phyloP scores from a whole-genome alignment of 2,888 invertebrate genomes.

The Bellardia bayeri region DNA sequence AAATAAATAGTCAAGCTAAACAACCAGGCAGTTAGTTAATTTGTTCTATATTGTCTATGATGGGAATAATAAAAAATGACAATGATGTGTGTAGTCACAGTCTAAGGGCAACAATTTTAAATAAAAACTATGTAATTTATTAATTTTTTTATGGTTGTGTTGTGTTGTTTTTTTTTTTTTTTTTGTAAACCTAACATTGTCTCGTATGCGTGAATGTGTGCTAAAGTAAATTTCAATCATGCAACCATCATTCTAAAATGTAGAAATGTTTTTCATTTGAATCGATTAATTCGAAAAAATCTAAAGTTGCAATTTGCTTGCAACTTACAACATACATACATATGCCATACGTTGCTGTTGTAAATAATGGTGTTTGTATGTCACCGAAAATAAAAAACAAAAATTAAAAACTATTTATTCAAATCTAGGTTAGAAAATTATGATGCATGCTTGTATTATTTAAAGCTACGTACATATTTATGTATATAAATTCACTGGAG shows the following conservation, averaged over 20 bases:
- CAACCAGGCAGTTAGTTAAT: neutral
- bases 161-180: neutral
- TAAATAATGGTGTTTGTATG: conserved; percentile 41
- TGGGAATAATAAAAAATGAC: neutral
- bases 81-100: neutral
- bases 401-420: conserved; percentile 32
- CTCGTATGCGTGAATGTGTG: conserved; percentile 3
- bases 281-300: conserved; percentile 38
- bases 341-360: neutral
- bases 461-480: neutral
- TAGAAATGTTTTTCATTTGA: conserved; percentile 30
- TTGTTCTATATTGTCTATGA: conserved; percentile 15
- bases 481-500: conserved; percentile 32
- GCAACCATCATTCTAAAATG: conserved; percentile 33
- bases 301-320: conserved; percentile 51
- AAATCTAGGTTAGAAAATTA: conserved; percentile 51
- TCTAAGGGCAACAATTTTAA: conserved; percentile 19
- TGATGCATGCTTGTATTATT: neutral
- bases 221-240: conserved; percentile 6
- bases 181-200: conserved; percentile 4
- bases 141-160: neutral
- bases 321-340: neutral
- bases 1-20: neutral
- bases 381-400: conserved; percentile 12
- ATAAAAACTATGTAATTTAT: neutral